These are phyloP conservation scores for Seira sanloemensis DNA, from an alignment of 2,888 invertebrate species.

Conservation along the genomic window DNA sequence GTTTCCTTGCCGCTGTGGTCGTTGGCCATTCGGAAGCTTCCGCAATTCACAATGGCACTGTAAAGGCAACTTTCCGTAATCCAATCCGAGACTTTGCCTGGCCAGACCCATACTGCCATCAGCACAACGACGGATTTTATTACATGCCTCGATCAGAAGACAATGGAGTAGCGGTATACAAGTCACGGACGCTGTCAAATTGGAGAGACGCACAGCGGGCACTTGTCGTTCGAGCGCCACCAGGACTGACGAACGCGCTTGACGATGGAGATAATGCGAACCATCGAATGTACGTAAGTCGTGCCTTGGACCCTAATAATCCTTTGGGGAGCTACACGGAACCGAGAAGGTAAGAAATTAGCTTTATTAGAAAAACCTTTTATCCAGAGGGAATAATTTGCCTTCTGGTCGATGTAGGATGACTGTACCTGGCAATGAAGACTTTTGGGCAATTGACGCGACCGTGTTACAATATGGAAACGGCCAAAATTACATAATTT, in stretches of 20 bases:
- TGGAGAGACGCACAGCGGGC: slow-evolving; percentile 61
- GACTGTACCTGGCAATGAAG: slow-evolving; percentile 62
- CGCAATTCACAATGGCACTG: slow-evolving; percentile 41
- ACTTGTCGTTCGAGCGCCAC: slow-evolving; percentile 53
- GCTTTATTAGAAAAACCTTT: not conserved
- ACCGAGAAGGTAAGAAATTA: slow-evolving; percentile 58
- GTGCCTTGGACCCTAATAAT: slow-evolving; percentile 63
- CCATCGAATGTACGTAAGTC: slow-evolving; percentile 70
- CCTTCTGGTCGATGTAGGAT: slow-evolving; percentile 52
- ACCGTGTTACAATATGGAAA: slow-evolving; percentile 66
- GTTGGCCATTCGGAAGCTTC: slow-evolving; percentile 30
- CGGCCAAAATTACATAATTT: slow-evolving; percentile 67
- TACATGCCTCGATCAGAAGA: slow-evolving; percentile 67
- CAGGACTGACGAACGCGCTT: slow-evolving; percentile 54
- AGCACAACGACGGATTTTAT: slow-evolving; percentile 61
- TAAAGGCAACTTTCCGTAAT: slow-evolving; percentile 55
- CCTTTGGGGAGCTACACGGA: slow-evolving; percentile 64
- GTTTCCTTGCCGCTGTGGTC: slow-evolving; percentile 11
- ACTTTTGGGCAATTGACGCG: slow-evolving; percentile 68
- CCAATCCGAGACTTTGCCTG: slow-evolving; percentile 53
- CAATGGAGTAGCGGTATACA: slow-evolving; percentile 63
- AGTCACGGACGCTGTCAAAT: slow-evolving; percentile 53
- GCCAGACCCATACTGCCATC: slow-evolving; percentile 63
- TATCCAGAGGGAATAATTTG: slow-evolving; percentile 37
- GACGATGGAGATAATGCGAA: slow-evolving; percentile 67